Evolutionary conservation across 2,113 vertebrate genomes (phyloP), one percentile per base, ranked within the genome.

Genomic region (Anguilla rostrata): DNA sequence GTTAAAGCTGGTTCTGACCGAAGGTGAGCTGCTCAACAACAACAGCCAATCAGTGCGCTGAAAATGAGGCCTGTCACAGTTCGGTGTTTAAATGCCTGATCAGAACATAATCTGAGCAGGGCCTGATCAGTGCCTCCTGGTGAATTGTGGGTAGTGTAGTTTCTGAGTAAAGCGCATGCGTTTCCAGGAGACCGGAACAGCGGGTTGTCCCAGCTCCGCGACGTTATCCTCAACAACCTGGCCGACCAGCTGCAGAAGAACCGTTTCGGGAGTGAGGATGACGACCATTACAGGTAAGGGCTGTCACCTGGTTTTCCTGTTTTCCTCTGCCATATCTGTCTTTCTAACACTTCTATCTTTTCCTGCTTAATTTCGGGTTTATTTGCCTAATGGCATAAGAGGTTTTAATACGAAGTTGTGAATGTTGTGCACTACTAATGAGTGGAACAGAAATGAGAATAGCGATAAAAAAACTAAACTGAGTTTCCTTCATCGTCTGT

Each of bases 181-280:
- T 86, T 82, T 81, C 75, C 83, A 99, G 98, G 98, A 83, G 98
- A 99, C 89, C 96, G 98, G 87, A 99, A 98, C 92, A 94, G 93
- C 1, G 98, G 98, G 60, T 96, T 99, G 63, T 97, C 97, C 18
- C 97, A 98, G 78, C 97, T 99, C 49, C 97, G 98, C 0, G 98
- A 99, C 20, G 97, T 99, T 80, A 99, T 99, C 91, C 95, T 99
- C 56, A 98, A 96, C 87, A 99, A 96, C 85, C 90, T 99, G 81
- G 96, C 98, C 2, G 97, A 98, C 81, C 98, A 99, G 86, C 97
- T 99, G 86, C 98, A 99, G 92, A 99, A 98, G 94, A 99, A 99
- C 92, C 94, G 98, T 89, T 99, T 99, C 93, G 98, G 98, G 71
- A 98, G 97, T 87, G 98, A 99, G 90, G 98, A 99, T 34, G 98